Evolutionary conservation across 2,888 invertebrate genomes (phyloP).

Genomic region (Cantharis nigra): DNA sequence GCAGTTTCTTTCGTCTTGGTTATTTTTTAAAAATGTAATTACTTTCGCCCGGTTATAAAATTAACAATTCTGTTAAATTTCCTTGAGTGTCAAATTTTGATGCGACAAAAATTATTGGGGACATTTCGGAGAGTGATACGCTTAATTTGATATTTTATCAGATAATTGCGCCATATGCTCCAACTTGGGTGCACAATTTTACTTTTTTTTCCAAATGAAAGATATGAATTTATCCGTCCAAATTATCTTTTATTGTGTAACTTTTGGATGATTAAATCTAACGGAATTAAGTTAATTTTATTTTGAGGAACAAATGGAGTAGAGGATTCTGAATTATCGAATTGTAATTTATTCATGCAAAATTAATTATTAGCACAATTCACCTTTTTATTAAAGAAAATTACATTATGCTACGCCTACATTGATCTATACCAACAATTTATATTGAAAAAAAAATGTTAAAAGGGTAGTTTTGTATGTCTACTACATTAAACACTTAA

Average conservation of each 20-base stretch:
- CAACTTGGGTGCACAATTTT: neutral
- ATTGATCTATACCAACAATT: neutral
- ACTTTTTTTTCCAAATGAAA: neutral
- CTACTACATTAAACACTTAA: neutral
- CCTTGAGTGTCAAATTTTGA: neutral
- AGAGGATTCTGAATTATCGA: neutral
- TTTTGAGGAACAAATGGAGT: neutral
- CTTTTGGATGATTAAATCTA: neutral
- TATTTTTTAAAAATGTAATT: neutral
- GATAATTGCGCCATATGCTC: neutral
- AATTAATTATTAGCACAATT: neutral
- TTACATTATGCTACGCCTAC: neutral
- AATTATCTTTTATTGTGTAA: neutral
- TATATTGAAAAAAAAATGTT: neutral
- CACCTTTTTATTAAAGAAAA: neutral
- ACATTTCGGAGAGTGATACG: neutral
- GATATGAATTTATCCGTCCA: neutral
- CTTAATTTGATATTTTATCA: neutral
- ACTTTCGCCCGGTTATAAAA: neutral
- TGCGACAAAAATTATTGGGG: neutral
- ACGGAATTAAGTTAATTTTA: neutral
- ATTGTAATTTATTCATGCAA: neutral
- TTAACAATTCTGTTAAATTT: neutral
- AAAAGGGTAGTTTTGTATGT: neutral
- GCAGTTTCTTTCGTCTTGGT: neutral